Evolutionary conservation across 2,113 vertebrate genomes (phyloP), one percentile per base, ranked within the genome.

Genomic region (Pseudorasbora parva): DNA sequence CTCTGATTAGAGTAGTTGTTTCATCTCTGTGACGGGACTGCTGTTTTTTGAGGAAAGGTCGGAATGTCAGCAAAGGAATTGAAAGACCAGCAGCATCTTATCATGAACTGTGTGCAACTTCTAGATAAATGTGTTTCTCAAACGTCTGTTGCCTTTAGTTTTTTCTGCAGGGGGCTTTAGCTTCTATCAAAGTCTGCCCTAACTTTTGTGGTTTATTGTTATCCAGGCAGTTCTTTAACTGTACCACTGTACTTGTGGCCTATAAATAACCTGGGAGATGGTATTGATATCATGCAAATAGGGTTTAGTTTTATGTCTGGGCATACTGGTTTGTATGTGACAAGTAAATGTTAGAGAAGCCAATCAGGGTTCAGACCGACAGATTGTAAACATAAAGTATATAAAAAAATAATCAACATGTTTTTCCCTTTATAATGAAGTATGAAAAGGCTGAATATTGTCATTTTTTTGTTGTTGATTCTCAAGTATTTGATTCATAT

Each of bases 1-100:
- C 54, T 71, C 64, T 88, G 88, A 87, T 88, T 87, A 85, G 83
- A 79, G 47, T 54, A 25, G 33, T 81, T 43, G 71, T 84, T 85
- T 87, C 72, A 85, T 88, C 81, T 85, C 43, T 2, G 25, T 30
- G 5, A 64, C 69, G 27, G 59, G 54, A 43, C 71, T 80, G 78
- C 17, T 86, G 43, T n/a, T 81, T 81, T 73, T 72, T 86, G 81
- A 77, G 71, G 82, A 69, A 41, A 80, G 81, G 37, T 41, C 33
- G 66, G 81, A 86, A 89, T 81, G 86, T 83, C 80, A 43, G 54
- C 47, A 54, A 59, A 80, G 79, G 72, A 77, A 85, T 82, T 84
- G 86, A 86, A 75, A 78, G 54, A 57, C 57, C 62, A 71, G 62
- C 37, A 84, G 75, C 75, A 78, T 41, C 83, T 87, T 88, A 88